Base-by-base conservation (phyloP, 2,888 invertebrate species). In the Oxycera nigricornis region DNA sequence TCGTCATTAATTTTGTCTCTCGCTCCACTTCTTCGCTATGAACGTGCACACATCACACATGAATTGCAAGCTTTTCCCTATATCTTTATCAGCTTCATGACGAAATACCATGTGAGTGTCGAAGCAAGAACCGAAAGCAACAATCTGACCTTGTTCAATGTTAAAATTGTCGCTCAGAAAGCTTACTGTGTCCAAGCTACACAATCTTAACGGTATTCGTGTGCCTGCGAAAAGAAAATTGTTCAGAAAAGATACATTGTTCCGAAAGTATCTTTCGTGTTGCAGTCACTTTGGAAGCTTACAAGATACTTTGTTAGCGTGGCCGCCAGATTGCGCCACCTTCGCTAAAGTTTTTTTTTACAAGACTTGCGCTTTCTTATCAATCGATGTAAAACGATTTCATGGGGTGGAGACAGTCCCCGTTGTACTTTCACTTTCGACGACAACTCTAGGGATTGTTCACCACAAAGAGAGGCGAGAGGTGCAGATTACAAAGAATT, bases 81-180 rank as follows among this genome's bases (percentile, higher is more conserved):
- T 35, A 35, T 35, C 35, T 35, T 59, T 30, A 59, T 59, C 59
- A 28, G 14, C 4, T 22, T 9, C 41, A 28, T 39, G 65, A 65
- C 65, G 46, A 67, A 46, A 67, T 1, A 46, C 14, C 46, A 46
- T 46, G 14, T 46, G 46, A 7, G n/a, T n/a, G 46, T 17, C 17
- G 46, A 3, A 46, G 3, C 14, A 11, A n/a, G 46, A 46, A 14
- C 46, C 17, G 3, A 55, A 3, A 39, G 6, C 24, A 26, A 24
- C 9, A 26, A 2, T 67, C 24, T 67, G 67, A 41, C 67, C 67
- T 67, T 46, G 24, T 41, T 41, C 67, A 67, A 67, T 41, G 24
- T 46, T 30, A 67, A 41, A 67, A 4, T 2, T 62, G n/a, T 62
- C 39, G 20, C 20, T 6, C 17, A 24, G 24, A 50, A 55, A 55